phyloP scores from a whole-genome alignment of 1,140 invertebrate species.

The Phthorimaea operculella region DNA sequence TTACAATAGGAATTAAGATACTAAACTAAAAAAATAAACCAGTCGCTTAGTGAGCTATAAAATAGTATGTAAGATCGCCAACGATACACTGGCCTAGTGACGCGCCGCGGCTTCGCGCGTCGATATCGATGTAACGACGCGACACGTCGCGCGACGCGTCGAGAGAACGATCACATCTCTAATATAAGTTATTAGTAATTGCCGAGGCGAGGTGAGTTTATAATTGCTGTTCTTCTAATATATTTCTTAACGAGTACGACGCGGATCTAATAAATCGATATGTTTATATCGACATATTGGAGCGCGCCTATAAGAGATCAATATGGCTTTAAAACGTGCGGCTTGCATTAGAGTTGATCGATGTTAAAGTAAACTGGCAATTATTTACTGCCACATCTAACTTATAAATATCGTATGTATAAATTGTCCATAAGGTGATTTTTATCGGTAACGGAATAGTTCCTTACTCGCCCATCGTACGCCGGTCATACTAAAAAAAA shows the following conservation, averaged over 20 bases:
- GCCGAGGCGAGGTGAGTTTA: conserved; percentile 40
- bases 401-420: conserved; percentile 39
- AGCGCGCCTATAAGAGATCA: conserved; percentile 56
- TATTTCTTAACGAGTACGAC: conserved; percentile 50
- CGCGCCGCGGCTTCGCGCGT: conserved; percentile 21
- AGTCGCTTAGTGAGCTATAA: conserved; percentile 63
- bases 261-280: conserved; percentile 17
- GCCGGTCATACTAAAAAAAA: conserved; percentile 3
- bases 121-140: conserved; percentile 22
- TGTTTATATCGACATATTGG: not conserved
- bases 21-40: conserved; percentile 62
- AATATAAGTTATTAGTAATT: conserved; percentile 29
- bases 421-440: conserved; percentile 27
- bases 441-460: conserved; percentile 39
- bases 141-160: no score
- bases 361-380: conserved; percentile 38
- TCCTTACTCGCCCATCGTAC: conserved; percentile 32
- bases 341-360: conserved; percentile 39
- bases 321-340: conserved; percentile 52
- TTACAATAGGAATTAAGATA: conserved; percentile 60
- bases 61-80: conserved; percentile 59
- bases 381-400: conserved; percentile 37
- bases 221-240: conserved; percentile 41
- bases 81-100: conserved; percentile 59
- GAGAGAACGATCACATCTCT: conserved; percentile 30